phyloP scores from a whole-genome alignment of 2,888 invertebrate genomes.

The Pelosia muscerda region DNA sequence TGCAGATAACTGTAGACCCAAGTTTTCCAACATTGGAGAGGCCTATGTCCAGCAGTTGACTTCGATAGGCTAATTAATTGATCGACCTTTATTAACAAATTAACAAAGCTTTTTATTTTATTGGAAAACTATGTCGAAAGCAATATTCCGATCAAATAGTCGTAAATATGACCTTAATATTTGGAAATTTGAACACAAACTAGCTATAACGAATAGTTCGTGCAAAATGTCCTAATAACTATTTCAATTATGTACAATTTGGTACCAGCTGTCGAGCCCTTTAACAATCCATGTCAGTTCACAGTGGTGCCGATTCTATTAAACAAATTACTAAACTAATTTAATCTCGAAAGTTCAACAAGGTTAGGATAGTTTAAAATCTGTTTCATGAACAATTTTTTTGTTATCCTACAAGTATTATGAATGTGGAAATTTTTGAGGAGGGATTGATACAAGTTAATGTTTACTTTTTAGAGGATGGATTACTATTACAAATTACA shows the following conservation, averaged over 20 bases:
- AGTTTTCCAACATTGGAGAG: too few relatives aligned
- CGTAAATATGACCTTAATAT: not conserved
- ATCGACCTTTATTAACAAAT: too few relatives aligned
- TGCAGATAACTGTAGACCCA: too few relatives aligned
- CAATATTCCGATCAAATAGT: not conserved
- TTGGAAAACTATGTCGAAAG: not conserved
- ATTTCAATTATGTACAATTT: slow-evolving; percentile 16
- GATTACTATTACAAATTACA: too few relatives aligned
- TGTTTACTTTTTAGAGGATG: too few relatives aligned
- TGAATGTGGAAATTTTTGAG: not conserved
- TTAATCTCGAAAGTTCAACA: slow-evolving; percentile 9
- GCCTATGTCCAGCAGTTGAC: too few relatives aligned
- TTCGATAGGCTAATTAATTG: too few relatives aligned
- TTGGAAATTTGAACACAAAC: not conserved
- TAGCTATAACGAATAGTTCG: not conserved
- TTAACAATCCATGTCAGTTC: slow-evolving; percentile 24
- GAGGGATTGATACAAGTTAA: too few relatives aligned
- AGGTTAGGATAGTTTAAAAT: not conserved
- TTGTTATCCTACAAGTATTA: not conserved
- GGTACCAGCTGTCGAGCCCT: slow-evolving; percentile 13
- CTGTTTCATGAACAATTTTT: not conserved
- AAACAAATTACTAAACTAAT: slow-evolving; percentile 3
- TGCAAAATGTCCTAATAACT: not conserved
- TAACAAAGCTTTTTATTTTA: not conserved
- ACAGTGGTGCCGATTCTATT: slow-evolving; percentile 2